A percentile compares a stretch with the other conserved stretches of the same genome.
Conservation (phyloP, 2,113 vertebrate genomes). For the Xiphophorus maculatus region DNA sequence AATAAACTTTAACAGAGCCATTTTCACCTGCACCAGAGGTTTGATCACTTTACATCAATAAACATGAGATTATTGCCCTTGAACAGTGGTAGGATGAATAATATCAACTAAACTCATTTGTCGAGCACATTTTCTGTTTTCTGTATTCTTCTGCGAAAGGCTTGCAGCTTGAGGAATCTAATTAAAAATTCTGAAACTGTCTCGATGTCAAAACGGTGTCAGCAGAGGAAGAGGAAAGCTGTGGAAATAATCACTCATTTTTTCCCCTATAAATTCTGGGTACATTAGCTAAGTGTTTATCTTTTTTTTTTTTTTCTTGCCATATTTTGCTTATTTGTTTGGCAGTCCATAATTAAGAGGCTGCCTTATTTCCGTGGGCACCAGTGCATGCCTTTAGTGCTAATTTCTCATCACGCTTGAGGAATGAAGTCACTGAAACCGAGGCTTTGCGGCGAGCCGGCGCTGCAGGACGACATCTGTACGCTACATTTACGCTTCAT, state of each 20-base stretch:
- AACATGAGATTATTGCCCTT: not conserved
- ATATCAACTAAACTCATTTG: too few species aligned
- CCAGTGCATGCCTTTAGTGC: constrained; percentile 41
- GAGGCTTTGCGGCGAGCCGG: constrained; percentile 13
- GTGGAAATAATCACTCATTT: not conserved
- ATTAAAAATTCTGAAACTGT: not conserved
- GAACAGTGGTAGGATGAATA: too few species aligned
- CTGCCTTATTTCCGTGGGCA: constrained; percentile 34
- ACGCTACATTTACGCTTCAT: not conserved
- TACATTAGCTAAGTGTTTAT: not conserved
- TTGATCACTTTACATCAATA: not conserved
- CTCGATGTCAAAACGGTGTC: not conserved
- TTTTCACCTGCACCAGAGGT: not conserved
- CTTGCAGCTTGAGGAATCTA: not conserved
- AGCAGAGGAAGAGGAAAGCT: not conserved
- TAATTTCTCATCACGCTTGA: constrained; percentile 56
- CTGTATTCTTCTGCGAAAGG: not conserved
- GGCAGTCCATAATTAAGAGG: not conserved
- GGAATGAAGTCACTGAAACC: constrained; percentile 60
- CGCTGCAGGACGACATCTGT: not conserved
- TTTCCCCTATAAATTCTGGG: not conserved
- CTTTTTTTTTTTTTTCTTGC: not conserved
- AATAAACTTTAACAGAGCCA: too few species aligned
- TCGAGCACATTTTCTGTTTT: not conserved
- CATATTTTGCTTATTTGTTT: not conserved